Evolutionary conservation across 2,113 vertebrate genomes (phyloP).

Genomic region (Poeciliopsis occidentalis): DNA sequence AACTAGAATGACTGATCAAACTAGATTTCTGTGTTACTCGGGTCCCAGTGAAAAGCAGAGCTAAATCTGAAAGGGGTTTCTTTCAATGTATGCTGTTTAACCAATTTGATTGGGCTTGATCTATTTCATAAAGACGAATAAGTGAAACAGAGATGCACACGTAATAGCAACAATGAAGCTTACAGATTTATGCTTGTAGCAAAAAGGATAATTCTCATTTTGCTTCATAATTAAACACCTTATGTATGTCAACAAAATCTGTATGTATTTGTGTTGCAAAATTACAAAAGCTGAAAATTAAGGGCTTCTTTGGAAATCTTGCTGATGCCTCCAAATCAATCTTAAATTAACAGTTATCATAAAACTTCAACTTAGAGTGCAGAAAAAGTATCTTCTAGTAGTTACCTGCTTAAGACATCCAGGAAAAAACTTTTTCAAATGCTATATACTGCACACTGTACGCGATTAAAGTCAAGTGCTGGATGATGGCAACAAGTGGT

Average conservation of each 20-base stretch:
- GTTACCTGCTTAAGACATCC: constrained; percentile 13
- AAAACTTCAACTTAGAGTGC: constrained; percentile 5
- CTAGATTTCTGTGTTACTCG: too few species aligned
- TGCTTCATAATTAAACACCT: background rate
- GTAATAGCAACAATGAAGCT: background rate
- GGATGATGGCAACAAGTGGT: constrained; percentile 59
- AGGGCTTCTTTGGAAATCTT: background rate
- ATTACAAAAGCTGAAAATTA: background rate
- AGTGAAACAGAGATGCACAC: background rate
- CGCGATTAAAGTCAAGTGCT: constrained; percentile 48
- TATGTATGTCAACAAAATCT: background rate
- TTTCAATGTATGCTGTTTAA: background rate
- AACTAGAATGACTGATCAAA: too few species aligned
- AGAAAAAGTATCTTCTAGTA: constrained; percentile 27
- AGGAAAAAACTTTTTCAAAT: constrained; percentile 17
- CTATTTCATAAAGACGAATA: background rate
- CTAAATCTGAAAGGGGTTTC: background rate
- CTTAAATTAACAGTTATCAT: background rate
- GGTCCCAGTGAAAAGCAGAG: background rate
- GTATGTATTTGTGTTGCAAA: background rate
- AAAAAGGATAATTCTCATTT: background rate
- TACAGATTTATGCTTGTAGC: background rate
- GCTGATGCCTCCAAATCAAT: background rate
- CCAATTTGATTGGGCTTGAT: background rate
- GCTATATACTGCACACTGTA: constrained; percentile 15